These are phyloP conservation scores for Chaitophorus viminalis DNA, from an alignment of 2,888 invertebrate genomes.

Conservation along the genomic window DNA sequence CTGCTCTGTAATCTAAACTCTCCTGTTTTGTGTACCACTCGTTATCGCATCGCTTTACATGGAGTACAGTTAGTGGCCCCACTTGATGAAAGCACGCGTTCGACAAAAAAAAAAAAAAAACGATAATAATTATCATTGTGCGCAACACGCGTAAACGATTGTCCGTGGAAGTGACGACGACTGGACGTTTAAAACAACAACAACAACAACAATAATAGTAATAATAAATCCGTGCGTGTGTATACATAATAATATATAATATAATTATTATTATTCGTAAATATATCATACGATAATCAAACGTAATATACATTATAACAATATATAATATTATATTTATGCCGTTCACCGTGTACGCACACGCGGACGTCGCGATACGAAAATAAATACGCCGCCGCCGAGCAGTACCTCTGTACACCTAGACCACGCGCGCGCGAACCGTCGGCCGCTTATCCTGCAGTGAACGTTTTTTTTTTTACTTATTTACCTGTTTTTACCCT, in stretches of 20 bases:
- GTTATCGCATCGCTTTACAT: conserved; percentile 54
- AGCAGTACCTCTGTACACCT: background rate
- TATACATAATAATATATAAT: too few species aligned
- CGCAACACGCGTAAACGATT: background rate
- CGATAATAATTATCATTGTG: too few species aligned
- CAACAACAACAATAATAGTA: background rate
- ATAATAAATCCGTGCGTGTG: background rate
- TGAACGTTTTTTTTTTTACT: conserved; percentile 25
- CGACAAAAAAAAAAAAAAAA: background rate
- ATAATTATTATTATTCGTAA: too few species aligned
- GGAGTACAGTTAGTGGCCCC: conserved; percentile 7
- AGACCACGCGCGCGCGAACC: background rate
- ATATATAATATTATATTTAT: background rate
- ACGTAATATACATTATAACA: too few species aligned
- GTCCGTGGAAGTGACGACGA: background rate
- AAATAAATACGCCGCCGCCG: conserved; percentile 22
- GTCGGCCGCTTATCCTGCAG: conserved; percentile 8
- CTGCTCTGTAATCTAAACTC: conserved; percentile 38
- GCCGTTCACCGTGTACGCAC: background rate
- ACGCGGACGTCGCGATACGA: background rate
- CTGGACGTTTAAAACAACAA: background rate
- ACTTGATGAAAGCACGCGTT: conserved; percentile 52
- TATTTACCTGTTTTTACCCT: background rate
- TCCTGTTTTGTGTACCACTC: conserved; percentile 34
- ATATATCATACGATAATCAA: too few species aligned